A percentile compares a stretch with the other conserved stretches of the same genome.
These are phyloP conservation scores for Automeris io DNA, from an alignment of 2,888 invertebrate genomes.

Conservation along the genomic window DNA sequence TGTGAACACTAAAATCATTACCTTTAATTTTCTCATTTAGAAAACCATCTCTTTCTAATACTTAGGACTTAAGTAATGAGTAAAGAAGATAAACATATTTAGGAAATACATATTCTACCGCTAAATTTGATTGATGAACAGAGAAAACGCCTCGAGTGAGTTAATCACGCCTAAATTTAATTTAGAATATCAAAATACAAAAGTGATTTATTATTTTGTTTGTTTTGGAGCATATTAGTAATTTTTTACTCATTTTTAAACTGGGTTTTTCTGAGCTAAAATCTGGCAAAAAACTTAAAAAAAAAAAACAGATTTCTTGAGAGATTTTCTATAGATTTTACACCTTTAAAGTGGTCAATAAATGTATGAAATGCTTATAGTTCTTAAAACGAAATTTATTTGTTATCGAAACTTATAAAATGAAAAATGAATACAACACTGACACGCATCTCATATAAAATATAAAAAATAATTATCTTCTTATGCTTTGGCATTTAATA, in stretches of 20 bases:
- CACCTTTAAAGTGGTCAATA: too few species aligned
- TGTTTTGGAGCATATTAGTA: constrained; percentile 47
- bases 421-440: too few species aligned
- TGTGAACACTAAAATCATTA: constrained; percentile 66
- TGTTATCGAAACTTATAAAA: too few species aligned
- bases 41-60: constrained; percentile 34
- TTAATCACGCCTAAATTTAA: constrained; percentile 74
- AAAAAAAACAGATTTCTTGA: too few species aligned
- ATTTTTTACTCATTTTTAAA: constrained; percentile 21
- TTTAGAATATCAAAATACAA: constrained; percentile 62
- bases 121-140: constrained; percentile 72
- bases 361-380: too few species aligned
- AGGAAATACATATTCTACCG: constrained; percentile 56
- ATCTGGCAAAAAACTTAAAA: neutral
- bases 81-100: constrained; percentile 44
- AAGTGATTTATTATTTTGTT: constrained; percentile 62
- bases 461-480: too few species aligned
- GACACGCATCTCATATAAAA: too few species aligned
- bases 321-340: too few species aligned
- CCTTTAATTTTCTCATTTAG: constrained; percentile 57
- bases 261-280: neutral
- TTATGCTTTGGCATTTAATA: too few species aligned
- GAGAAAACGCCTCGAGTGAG: constrained; percentile 73
- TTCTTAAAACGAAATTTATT: too few species aligned
- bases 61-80: constrained; percentile 12